Base-by-base conservation (phyloP, 2,113 vertebrate genomes). In the Gopherus flavomarginatus region DNA sequence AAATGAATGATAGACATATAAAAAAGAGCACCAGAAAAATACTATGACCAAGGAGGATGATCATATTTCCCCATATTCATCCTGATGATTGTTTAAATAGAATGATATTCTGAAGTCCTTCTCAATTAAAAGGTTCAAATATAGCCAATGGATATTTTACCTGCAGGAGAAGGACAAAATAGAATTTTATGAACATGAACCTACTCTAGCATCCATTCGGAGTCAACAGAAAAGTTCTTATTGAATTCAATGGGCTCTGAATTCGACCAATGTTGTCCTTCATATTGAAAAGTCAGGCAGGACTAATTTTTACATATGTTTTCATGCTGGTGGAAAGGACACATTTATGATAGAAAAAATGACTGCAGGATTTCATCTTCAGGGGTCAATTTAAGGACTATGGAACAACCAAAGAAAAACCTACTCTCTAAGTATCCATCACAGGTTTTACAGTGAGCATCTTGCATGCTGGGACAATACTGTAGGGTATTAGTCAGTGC, bases 71-170 rank as follows among this genome's bases (percentile, higher is more conserved):
- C 11, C 72, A 77, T 47, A 72, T 89, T 84, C 89, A 49, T 94
- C 81, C 49, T 85, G 26, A 62, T 90, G 88, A 81, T 93, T 38
- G 81, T 95, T 95, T 88, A 50, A 93, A 90, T 86, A 86, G 59
- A 94, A 47, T 89, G n/a, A 42, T 91, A 92, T 81, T 90, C 90
- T 80, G 5, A 94, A 95, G 38, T 83, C 53, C 49, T 94, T 95
- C 95, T 3, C 3, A 4, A 81, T 72, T 90, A 22, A 77, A 14
- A 44, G 24, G 11, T 44, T 42, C 83, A 94, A 81, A 95, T 86
- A 87, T 57, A 72, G 62, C 11, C 10, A 29, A 4, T 8, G 1
- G 4, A 35, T 1, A 0, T 72, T 94, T 96, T 85, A 85, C 79
- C 81, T 82, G 17, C 11, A 80, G 42, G 14, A 62, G 47, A 72